Evolutionary conservation across 2,888 invertebrate species (phyloP), one percentile per base, ranked within the genome.

Genomic region (Lapara coniferarum): DNA sequence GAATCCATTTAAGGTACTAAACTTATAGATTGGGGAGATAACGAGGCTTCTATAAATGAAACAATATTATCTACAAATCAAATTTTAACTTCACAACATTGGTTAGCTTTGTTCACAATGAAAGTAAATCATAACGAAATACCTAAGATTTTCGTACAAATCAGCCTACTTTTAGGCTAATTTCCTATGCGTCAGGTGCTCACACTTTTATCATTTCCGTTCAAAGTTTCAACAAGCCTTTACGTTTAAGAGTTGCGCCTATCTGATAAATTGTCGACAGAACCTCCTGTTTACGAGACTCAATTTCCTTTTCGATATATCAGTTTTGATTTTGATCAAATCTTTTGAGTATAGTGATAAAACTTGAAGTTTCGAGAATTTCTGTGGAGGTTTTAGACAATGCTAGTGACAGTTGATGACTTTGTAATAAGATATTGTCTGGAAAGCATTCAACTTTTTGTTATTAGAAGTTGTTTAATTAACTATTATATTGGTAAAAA

Each of bases 121-220:
- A 53, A 53, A 53, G 10, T 25, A 69, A 53, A 53, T 49, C 10
- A 63, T 63, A 25, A 46, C 14, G 25, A 63, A 69, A 69, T 63
- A n/a, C n/a, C n/a, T n/a, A 69, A 69, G 52, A 52, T 10, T 46
- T 63, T 63, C 63, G 52, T 63, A 63, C 63, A 19, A 44, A 19
- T 52, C 51, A 44, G 49, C 46, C 51, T 57, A 69, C 66, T 69
- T 66, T 44, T 6, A 44, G 69, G 25, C 58, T 66, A 69, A 69
- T 69, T 69, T 69, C 58, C 69, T 69, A 16, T 14, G 37, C 25
- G 57, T 66, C 66, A 66, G 66, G 66, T 66, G 69, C 56, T 57
- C 66, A 66, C 66, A 69, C 69, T 69, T 69, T 69, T 69, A 69
- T 69, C 69, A 69, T 69, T 69, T 69, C 69, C 69, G 66, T 44